These are phyloP conservation scores for Cerceris ruficornis DNA, from an alignment of 2,888 invertebrate species.

Conservation along the genomic window DNA sequence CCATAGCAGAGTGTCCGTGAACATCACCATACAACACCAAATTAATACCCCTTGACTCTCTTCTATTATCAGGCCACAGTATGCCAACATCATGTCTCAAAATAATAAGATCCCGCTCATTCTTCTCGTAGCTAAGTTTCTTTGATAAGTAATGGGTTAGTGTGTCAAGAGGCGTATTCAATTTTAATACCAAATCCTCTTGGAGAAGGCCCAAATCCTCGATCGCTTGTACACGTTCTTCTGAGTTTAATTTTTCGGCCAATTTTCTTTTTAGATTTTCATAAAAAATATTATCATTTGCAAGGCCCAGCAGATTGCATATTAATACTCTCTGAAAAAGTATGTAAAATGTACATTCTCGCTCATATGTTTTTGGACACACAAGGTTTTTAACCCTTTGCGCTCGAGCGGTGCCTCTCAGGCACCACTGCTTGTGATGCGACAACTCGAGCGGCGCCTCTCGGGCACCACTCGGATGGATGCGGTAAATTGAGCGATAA, in stretches of 20 bases:
- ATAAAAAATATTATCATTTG: conserved; percentile 93
- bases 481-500: no score
- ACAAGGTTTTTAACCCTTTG: no score
- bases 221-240: conserved; percentile 88
- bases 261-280: conserved; percentile 95
- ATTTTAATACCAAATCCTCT: conserved; percentile 91
- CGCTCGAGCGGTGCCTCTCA: no score
- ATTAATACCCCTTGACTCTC: conserved; percentile 92
- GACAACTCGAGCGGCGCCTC: no score
- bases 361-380: no score
- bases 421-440: no score
- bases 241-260: conserved; percentile 89
- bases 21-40: conserved; percentile 95
- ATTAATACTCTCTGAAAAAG: conserved; percentile 89
- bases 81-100: conserved; percentile 96
- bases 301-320: conserved; percentile 92
- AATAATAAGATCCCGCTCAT: conserved; percentile 96
- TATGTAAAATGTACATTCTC: not conserved
- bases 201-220: conserved; percentile 94
- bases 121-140: conserved; percentile 89
- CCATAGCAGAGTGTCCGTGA: conserved; percentile 96
- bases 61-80: conserved; percentile 93
- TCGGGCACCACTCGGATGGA: no score
- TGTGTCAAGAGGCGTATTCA: conserved; percentile 95
- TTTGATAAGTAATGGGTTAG: conserved; percentile 94